These are phyloP conservation scores for Pyrgilauda ruficollis DNA, from an alignment of 2,113 vertebrate species.

Conservation along the genomic window DNA sequence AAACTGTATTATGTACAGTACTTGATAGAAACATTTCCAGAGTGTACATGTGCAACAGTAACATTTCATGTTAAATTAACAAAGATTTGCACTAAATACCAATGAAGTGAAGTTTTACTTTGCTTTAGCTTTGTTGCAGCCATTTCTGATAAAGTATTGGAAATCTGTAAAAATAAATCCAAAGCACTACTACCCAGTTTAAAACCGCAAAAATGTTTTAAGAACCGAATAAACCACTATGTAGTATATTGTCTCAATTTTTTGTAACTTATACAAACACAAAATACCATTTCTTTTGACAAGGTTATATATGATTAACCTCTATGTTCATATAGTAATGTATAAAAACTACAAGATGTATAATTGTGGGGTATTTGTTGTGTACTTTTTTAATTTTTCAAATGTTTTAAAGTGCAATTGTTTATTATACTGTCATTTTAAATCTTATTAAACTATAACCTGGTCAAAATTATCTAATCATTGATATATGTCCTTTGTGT, in stretches of 20 bases:
- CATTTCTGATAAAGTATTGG: slow-evolving; percentile 61
- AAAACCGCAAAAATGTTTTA: slow-evolving; percentile 52
- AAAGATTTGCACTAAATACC: slow-evolving; percentile 77
- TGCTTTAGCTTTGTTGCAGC: slow-evolving; percentile 69
- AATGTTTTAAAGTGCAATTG: slow-evolving; percentile 81
- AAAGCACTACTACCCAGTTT: not conserved
- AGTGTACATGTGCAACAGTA: slow-evolving; percentile 35
- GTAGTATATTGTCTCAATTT: slow-evolving; percentile 58
- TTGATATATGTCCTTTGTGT: slow-evolving; percentile 33
- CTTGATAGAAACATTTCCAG: slow-evolving; percentile 53
- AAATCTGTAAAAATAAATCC: slow-evolving; percentile 47
- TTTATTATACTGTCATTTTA: slow-evolving; percentile 80
- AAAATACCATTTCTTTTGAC: slow-evolving; percentile 59
- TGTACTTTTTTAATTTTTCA: slow-evolving; percentile 84
- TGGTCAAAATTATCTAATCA: slow-evolving; percentile 49
- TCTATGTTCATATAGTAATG: slow-evolving; percentile 73
- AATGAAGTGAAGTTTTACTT: slow-evolving; percentile 74
- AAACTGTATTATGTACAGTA: slow-evolving; percentile 31
- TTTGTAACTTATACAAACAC: slow-evolving; percentile 54
- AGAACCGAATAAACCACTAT: slow-evolving; percentile 62
- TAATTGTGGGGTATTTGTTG: slow-evolving; percentile 74
- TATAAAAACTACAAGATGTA: slow-evolving; percentile 69
- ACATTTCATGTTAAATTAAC: slow-evolving; percentile 63
- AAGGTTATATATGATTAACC: slow-evolving; percentile 70
- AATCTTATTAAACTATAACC: slow-evolving; percentile 78